Evolutionary conservation across 2,888 invertebrate genomes (phyloP), one percentile per base, ranked within the genome.

Genomic region (Conchocele bisecta): DNA sequence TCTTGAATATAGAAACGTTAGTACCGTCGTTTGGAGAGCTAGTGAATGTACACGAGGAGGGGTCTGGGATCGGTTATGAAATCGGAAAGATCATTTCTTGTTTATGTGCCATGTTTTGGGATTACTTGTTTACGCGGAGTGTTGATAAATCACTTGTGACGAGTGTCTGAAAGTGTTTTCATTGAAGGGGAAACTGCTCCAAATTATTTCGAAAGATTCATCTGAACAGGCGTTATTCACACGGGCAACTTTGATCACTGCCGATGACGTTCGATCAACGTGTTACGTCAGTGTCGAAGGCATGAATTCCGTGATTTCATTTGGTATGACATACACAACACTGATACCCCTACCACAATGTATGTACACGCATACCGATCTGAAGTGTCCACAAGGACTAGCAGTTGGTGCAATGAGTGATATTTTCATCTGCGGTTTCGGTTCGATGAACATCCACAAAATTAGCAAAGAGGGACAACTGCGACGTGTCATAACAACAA

Each of bases 401-500:
- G 46, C 57, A 20, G 54, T 69, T 4, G 68, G 44, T 5, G 29
- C 20, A 15, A 29, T 53, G 2, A 58, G 72, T 1, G 31, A 66
- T 13, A 42, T 72, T n/a, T 66, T 42, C 9, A 58, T 76, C 37
- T 53, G 57, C 33, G 76, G 68, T 4, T 76, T 76, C 42, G 65
- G 64, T 9, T 76, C 76, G 0, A 68, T 68, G 37, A 72, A 65
- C 13, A 58, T 76, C 17, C 76, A 76, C 53, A 48, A 63, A 4
- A 29, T 75, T n/a, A 60, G 22, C n/a, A 20, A 33, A 11, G 17
- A 54, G 6, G 75, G 75, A 0, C 31, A 35, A 11, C 28, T 58
- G 24, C n/a, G n/a, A n/a, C n/a, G n/a, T n/a, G n/a, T n/a, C n/a
- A n/a, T n/a, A n/a, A n/a, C n/a, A n/a, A n/a, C n/a, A n/a, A n/a